Evolutionary conservation across 2,888 invertebrate species (phyloP).

Genomic region (Temnothorax ravouxi): DNA sequence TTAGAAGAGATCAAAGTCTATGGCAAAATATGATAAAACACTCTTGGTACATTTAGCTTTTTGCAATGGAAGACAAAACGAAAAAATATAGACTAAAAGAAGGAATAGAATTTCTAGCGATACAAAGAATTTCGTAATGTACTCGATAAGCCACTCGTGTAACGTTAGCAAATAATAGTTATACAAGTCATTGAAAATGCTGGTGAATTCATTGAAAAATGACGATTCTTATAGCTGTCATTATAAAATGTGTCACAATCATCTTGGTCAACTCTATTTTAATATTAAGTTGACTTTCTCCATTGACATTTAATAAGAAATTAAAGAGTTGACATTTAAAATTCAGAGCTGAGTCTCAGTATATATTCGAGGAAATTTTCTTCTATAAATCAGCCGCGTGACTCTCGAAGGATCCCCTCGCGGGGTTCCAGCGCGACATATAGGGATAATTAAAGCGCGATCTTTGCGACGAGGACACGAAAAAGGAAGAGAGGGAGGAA

Average conservation of each 20-base stretch:
- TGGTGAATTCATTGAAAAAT: too few relatives aligned
- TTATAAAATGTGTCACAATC: background rate
- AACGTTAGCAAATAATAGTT: too few relatives aligned
- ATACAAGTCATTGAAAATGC: too few relatives aligned
- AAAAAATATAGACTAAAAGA: background rate
- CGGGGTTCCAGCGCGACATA: background rate
- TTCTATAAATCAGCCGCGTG: constrained; percentile 15
- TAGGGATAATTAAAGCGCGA: constrained; percentile 24
- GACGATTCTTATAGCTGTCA: background rate
- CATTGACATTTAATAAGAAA: constrained; percentile 25
- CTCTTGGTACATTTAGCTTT: background rate
- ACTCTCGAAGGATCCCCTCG: background rate
- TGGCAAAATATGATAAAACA: background rate
- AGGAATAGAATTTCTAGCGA: background rate
- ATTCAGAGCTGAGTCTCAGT: background rate
- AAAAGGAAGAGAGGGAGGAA: background rate
- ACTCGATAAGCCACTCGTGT: too few relatives aligned
- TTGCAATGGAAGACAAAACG: background rate
- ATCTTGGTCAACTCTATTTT: background rate
- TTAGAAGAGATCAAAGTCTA: background rate
- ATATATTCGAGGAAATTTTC: background rate
- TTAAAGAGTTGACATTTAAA: background rate
- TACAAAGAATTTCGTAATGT: background rate
- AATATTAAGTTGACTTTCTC: constrained; percentile 20
- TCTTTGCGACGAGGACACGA: background rate